Percentiles rank a stretch among this genome's conserved stretches.
Conservation (phyloP, 2,113 vertebrate species). For the Chascanopsetta lugubris region DNA sequence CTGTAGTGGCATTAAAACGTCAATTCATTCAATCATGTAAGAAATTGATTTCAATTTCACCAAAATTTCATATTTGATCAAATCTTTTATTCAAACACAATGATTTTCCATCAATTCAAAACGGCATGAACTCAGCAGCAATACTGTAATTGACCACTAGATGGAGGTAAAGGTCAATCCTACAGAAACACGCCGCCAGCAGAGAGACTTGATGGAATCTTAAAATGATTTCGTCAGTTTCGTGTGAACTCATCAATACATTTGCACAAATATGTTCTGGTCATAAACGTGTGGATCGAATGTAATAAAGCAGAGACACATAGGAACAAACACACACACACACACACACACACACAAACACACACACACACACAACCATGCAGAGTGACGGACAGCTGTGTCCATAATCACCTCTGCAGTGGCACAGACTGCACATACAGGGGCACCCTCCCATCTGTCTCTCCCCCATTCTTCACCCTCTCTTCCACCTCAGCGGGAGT, state of each 20-base stretch:
- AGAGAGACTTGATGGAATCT: conserved; percentile 34
- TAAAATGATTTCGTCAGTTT: conserved; percentile 24
- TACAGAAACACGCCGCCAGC: background rate
- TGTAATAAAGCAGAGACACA: conserved; percentile 21
- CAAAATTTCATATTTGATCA: too few species aligned
- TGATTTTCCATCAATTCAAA: too few species aligned
- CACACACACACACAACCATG: conserved; percentile 23
- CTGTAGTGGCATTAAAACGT: too few species aligned
- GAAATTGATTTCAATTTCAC: too few species aligned
- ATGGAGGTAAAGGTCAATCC: conserved; percentile 55
- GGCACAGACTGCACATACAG: conserved; percentile 61
- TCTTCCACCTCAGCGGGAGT: conserved; percentile 44
- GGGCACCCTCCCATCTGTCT: conserved; percentile 77
- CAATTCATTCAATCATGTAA: too few species aligned
- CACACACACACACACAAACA: background rate
- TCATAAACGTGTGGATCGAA: conserved; percentile 37
- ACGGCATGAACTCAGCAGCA: background rate
- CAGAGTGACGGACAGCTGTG: conserved; percentile 78
- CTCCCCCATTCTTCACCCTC: conserved; percentile 13
- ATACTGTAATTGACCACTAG: conserved; percentile 59
- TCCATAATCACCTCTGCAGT: conserved; percentile 73
- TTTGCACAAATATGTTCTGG: conserved; percentile 7
- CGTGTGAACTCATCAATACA: conserved; percentile 10
- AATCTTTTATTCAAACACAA: too few species aligned
- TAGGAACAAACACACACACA: conserved; percentile 18